phyloP scores from a whole-genome alignment of 2,113 vertebrate species.

The Ctenomys sociabilis region DNA sequence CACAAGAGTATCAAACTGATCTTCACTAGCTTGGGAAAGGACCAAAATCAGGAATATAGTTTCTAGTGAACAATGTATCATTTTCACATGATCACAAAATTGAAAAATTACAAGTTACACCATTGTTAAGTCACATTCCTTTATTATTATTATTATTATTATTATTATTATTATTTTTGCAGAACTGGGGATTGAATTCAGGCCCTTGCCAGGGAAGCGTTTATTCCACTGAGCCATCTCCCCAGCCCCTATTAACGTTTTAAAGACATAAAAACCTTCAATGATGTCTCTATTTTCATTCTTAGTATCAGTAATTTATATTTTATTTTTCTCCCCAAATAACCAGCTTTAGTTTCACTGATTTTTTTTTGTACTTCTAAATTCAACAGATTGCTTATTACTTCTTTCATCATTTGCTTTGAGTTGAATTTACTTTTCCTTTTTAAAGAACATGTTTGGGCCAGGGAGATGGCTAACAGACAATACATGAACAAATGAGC shows the following conservation, averaged over 20 bases:
- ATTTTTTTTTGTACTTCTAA: neutral
- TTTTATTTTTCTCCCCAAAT: neutral
- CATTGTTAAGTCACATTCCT: neutral
- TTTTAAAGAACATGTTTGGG: neutral
- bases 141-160: too few species aligned
- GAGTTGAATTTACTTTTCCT: neutral
- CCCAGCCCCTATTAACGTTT: too few species aligned
- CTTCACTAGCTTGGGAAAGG: neutral
- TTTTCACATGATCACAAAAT: neutral
- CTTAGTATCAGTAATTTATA: neutral
- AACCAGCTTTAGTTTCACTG: neutral
- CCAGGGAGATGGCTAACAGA: too few species aligned
- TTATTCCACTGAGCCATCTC: too few species aligned
- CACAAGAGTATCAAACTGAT: neutral
- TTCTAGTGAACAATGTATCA: neutral
- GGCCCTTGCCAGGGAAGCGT: too few species aligned
- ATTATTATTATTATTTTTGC: too few species aligned
- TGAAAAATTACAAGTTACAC: neutral
- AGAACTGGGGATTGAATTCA: too few species aligned
- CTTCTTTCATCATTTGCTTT: neutral
- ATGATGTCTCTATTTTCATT: neutral
- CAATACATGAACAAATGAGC: neutral
- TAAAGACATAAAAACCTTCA: neutral
- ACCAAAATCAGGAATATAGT: neutral
- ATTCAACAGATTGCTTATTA: neutral